Conservation (phyloP, 2,888 invertebrate species). For the Nemotelus pantherinus region DNA sequence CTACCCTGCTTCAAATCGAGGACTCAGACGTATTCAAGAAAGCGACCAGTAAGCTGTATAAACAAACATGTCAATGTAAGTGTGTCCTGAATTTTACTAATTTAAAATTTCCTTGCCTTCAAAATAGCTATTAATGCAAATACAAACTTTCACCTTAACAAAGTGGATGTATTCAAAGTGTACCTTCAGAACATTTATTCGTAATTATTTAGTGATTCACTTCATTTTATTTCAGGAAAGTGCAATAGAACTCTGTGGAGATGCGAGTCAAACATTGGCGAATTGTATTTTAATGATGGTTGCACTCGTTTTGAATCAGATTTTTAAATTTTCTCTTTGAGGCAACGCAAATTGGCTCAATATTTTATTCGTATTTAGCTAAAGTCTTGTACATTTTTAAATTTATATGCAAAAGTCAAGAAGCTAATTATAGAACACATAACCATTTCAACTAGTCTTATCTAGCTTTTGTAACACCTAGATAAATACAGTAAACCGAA, state of each 20-base stretch:
- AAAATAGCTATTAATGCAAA: neutral
- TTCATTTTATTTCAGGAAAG: slow-evolving; percentile 67
- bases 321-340: slow-evolving; percentile 29
- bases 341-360: too few species aligned
- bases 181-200: neutral
- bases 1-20: slow-evolving; percentile 70
- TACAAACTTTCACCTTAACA: too few species aligned
- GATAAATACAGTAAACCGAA: slow-evolving; percentile 23
- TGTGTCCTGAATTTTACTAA: slow-evolving; percentile 47
- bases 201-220: neutral
- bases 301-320: slow-evolving; percentile 55
- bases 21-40: slow-evolving; percentile 71
- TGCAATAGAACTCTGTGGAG: slow-evolving; percentile 74
- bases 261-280: slow-evolving; percentile 60
- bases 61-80: slow-evolving; percentile 79
- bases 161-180: neutral
- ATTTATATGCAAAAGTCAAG: neutral
- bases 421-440: too few species aligned
- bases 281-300: slow-evolving; percentile 59
- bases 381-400: neutral
- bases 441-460: slow-evolving; percentile 3
- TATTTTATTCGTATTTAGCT: too few species aligned
- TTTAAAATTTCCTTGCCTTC: neutral
- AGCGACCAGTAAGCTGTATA: slow-evolving; percentile 79
- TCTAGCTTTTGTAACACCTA: slow-evolving; percentile 40